These are phyloP conservation scores for Tichodroma muraria DNA, from an alignment of 2,113 vertebrate genomes.

Conservation along the genomic window DNA sequence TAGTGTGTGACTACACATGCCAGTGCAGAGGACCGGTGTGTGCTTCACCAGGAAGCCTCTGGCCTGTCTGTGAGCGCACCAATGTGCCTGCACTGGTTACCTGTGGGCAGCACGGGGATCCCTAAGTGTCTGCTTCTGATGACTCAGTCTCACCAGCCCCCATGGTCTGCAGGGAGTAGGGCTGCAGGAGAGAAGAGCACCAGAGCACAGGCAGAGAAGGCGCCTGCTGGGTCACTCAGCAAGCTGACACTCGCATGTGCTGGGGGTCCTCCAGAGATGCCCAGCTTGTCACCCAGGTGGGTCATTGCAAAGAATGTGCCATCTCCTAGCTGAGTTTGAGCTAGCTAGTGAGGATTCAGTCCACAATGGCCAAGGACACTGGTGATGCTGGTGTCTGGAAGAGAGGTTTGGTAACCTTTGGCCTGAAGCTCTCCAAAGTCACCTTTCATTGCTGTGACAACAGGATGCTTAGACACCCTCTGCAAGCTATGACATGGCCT, in stretches of 20 bases:
- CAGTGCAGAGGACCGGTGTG: background rate
- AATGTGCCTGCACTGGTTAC: accelerated
- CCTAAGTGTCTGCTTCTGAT: background rate
- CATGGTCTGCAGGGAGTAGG: background rate
- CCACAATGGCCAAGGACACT: background rate
- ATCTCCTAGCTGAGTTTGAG: background rate
- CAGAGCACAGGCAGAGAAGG: background rate
- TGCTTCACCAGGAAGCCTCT: background rate
- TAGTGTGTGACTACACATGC: background rate
- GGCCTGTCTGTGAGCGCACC: background rate
- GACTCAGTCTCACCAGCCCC: background rate
- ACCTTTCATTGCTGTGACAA: background rate
- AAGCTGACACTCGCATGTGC: background rate
- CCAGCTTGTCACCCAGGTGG: background rate
- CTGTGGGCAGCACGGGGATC: background rate
- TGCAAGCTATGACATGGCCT: accelerated
- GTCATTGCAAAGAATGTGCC: background rate
- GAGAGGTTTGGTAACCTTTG: background rate
- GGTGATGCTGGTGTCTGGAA: background rate
- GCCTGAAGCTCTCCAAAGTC: background rate
- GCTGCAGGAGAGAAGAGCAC: background rate
- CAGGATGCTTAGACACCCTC: background rate
- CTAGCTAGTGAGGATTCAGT: background rate
- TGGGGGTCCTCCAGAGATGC: background rate
- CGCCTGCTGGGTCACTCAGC: background rate